phyloP scores from a whole-genome alignment of 1,140 invertebrate genomes.

The Trichoplusia ni region DNA sequence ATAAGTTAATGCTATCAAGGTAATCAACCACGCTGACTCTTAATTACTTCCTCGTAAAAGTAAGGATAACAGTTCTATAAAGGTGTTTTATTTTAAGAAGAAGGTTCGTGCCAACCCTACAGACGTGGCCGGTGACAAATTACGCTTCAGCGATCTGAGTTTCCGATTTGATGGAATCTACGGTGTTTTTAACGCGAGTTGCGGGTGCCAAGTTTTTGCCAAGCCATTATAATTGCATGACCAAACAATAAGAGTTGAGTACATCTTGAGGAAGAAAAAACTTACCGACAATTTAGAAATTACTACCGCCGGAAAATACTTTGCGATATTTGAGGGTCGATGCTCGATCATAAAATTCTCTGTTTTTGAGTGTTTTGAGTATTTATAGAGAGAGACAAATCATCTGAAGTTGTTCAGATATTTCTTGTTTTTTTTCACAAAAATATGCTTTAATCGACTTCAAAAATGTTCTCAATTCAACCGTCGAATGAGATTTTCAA shows the following conservation, averaged over 20 bases:
- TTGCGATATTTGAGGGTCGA: neutral
- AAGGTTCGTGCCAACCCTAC: slow-evolving; percentile 14
- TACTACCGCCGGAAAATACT: slow-evolving; percentile 15
- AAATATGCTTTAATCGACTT: too few relatives aligned
- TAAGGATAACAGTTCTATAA: neutral
- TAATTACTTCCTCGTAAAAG: too few relatives aligned
- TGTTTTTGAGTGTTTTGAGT: slow-evolving; percentile 4
- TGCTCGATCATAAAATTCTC: too few relatives aligned
- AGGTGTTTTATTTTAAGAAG: neutral
- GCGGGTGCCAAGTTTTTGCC: slow-evolving; percentile 29
- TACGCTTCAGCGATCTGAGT: slow-evolving; percentile 31
- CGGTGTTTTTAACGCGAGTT: slow-evolving; percentile 22
- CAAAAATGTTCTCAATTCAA: too few relatives aligned
- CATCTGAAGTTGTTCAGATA: too few relatives aligned
- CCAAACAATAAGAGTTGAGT: slow-evolving; percentile 28
- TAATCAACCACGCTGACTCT: too few relatives aligned
- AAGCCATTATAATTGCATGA: slow-evolving; percentile 23
- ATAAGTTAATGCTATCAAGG: too few relatives aligned
- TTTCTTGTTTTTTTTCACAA: too few relatives aligned
- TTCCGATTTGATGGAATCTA: slow-evolving; percentile 38
- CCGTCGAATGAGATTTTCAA: too few relatives aligned
- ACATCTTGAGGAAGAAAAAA: slow-evolving; percentile 22
- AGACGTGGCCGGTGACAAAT: slow-evolving; percentile 30
- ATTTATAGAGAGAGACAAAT: neutral
- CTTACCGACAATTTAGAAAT: slow-evolving; percentile 17